A percentile compares a stretch with the other conserved stretches of the same genome.
phyloP scores from a whole-genome alignment of 2,113 vertebrate genomes.

The Mus spicilegus region DNA sequence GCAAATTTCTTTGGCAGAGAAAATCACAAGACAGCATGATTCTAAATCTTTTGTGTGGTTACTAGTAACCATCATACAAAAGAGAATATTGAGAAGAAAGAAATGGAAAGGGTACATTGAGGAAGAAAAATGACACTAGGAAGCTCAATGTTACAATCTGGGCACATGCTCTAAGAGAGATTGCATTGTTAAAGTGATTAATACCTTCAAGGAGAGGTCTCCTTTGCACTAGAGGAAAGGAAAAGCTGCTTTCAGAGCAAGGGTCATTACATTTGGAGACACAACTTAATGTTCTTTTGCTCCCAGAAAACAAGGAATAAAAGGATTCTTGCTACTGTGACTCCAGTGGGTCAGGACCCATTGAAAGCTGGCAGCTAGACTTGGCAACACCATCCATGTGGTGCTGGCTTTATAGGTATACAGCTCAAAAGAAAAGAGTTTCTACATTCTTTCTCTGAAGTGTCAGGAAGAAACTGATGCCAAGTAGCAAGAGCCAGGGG shows the following conservation, averaged over 20 bases:
- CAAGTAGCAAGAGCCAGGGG: background rate
- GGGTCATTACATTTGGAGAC: background rate
- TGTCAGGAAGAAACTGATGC: background rate
- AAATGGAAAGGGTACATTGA: background rate
- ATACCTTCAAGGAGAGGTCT: background rate
- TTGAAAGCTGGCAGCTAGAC: background rate
- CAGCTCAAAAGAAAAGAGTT: background rate
- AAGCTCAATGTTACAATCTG: accelerated
- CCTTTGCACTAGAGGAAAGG: background rate
- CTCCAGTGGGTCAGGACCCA: background rate
- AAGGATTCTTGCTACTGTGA: background rate
- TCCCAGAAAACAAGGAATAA: background rate
- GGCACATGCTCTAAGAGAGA: background rate
- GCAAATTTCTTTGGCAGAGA: background rate
- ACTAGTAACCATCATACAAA: background rate
- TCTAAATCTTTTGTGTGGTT: background rate
- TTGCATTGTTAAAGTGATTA: background rate
- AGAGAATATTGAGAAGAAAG: background rate
- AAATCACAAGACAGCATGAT: background rate
- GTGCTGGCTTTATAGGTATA: background rate
- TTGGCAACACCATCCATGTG: background rate
- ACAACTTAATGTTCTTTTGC: background rate
- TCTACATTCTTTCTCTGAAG: background rate
- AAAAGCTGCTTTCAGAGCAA: background rate
- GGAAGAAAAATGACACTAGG: background rate